Evolutionary conservation across 2,113 vertebrate genomes (phyloP).

Genomic region (Micronycteris hirsuta): DNA sequence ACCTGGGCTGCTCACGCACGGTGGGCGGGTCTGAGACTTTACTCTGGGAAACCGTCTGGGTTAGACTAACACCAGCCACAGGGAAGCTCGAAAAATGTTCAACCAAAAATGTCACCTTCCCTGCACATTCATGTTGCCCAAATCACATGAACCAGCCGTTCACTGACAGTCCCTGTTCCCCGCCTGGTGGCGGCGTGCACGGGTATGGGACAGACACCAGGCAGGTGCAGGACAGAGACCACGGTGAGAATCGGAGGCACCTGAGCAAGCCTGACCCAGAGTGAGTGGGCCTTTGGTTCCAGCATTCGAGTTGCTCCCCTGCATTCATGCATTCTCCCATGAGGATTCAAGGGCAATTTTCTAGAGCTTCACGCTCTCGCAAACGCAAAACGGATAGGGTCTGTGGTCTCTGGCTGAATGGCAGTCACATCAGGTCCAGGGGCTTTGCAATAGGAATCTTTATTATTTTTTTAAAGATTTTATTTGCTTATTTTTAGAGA

Average conservation of each 20-base stretch:
- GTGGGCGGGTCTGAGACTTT: too few relatives aligned
- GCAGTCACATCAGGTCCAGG: accelerated
- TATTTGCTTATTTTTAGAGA: too few relatives aligned
- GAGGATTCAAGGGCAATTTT: not conserved
- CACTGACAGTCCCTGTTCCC: accelerated
- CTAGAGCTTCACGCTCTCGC: not conserved
- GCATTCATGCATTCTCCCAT: not conserved
- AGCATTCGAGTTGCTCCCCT: too few relatives aligned
- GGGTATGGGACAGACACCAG: too few relatives aligned
- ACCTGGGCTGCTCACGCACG: too few relatives aligned
- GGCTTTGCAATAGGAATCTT: not conserved
- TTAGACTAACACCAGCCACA: accelerated
- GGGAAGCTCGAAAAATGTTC: accelerated
- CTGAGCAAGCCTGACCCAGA: not conserved
- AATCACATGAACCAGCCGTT: accelerated
- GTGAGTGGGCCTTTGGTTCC: too few relatives aligned
- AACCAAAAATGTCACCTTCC: accelerated
- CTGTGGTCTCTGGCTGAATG: not conserved
- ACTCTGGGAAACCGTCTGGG: accelerated
- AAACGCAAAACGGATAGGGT: not conserved
- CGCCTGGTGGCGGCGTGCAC: accelerated
- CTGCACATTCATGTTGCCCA: not conserved
- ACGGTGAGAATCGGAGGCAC: accelerated
- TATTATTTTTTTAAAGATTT: not conserved
- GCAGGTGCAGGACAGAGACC: too few relatives aligned